Base-by-base conservation (phyloP, 2,888 invertebrate species). In the Agrochola lychnidis region DNA sequence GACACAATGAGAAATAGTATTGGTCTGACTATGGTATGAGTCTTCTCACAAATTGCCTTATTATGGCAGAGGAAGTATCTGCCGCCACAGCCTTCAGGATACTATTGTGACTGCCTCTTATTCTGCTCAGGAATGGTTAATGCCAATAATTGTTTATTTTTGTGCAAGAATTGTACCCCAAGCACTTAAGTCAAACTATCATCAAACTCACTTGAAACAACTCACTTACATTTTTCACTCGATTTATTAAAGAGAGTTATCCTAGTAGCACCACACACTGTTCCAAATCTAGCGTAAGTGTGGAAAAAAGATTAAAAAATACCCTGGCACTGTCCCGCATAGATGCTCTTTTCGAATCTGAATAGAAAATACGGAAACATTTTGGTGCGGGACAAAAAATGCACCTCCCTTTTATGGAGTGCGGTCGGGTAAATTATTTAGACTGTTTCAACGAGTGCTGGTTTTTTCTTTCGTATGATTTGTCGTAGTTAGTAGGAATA, bases 281-380 rank as follows among this genome's bases (percentile, higher is more conserved):
- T 36, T 83, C 82, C 83, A 86, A 89, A 88, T 89, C 87, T 85
- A 82, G 83, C 84, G 89, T 86, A 89, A 87, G 85, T 85, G 83
- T 85, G 76, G 80, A 77, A 87, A 89, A 89, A 85, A 75, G 84
- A 90, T 87, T 79, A 85, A 87, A 88, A 89, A 87, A 77, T 75
- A 81, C 75, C 80, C 80, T 68, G 75, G 74, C 80, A 77, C 75
- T 81, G 85, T 83, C 85, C 90, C 85, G 87, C 82, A 86, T 85
- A 87, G 82, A 90, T 88, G 86, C 89, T 86, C 85, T 84, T 89
- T 87, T 85, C 74, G 81, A 83, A 83, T 83, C 73, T 83, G 82
- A 85, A 89, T 84, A 82, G 82, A 83, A 84, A 89, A 89, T 89
- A 87, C 79, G 79, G 79, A 69, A 77, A 80, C 81, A 81, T 83